These are phyloP conservation scores for Phaenicophaeus curvirostris DNA, from an alignment of 2,797 vertebrate genomes.

Conservation along the genomic window DNA sequence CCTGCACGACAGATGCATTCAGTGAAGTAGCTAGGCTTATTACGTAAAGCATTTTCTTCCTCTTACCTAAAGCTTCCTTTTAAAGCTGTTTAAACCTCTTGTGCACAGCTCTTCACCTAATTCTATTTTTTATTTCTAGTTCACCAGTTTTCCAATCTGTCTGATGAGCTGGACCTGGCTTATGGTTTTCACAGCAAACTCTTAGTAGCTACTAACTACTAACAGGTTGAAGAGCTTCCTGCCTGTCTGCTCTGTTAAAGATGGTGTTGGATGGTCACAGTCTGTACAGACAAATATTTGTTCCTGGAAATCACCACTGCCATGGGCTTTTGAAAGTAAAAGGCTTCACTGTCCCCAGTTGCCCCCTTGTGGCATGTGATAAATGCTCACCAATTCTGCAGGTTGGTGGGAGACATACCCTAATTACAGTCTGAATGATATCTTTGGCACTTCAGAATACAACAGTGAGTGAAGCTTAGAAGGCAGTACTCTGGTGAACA, in stretches of 20 bases:
- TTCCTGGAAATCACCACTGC: background rate
- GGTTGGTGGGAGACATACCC: rapidly evolving
- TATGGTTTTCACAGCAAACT: background rate
- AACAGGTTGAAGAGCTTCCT: background rate
- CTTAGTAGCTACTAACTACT: background rate
- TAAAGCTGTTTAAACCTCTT: background rate
- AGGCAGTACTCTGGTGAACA: background rate
- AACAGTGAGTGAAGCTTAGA: background rate
- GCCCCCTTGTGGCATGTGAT: background rate
- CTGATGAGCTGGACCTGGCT: background rate
- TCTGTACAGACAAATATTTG: background rate
- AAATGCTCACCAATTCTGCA: background rate
- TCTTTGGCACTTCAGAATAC: background rate
- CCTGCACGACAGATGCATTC: background rate
- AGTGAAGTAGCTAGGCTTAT: background rate
- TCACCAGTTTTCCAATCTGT: background rate
- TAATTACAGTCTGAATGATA: background rate
- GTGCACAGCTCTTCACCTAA: background rate
- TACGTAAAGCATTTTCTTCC: background rate
- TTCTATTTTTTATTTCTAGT: background rate
- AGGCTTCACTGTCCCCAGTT: background rate
- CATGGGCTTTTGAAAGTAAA: background rate
- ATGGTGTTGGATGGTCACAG: background rate
- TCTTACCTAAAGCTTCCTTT: background rate
- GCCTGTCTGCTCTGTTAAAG: background rate